Evolutionary conservation across 2,113 vertebrate species (phyloP).

Genomic region (Mobula hypostoma): DNA sequence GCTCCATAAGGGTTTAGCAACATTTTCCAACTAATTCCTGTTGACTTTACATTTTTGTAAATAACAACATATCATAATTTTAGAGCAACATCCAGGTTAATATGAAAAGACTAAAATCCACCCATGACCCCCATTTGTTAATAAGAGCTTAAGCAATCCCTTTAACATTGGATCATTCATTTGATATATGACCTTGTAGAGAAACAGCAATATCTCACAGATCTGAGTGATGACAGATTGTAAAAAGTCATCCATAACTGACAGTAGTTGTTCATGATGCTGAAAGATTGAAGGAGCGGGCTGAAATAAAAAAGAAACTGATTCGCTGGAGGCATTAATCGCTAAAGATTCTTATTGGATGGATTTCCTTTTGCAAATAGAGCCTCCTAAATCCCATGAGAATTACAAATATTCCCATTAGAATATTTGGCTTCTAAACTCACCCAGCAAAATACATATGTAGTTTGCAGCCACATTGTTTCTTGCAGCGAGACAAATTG

Average conservation of each 20-base stretch:
- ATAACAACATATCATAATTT: slow-evolving; percentile 42
- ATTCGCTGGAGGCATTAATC: neutral
- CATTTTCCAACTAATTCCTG: neutral
- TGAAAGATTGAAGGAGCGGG: slow-evolving; percentile 40
- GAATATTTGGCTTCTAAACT: neutral
- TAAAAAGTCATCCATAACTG: slow-evolving; percentile 45
- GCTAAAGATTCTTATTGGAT: neutral
- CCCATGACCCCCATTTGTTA: slow-evolving; percentile 37
- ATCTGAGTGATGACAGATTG: slow-evolving; percentile 40
- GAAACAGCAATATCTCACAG: slow-evolving; percentile 34
- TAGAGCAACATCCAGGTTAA: slow-evolving; percentile 40
- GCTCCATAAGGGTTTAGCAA: neutral
- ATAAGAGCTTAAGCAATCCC: slow-evolving; percentile 43
- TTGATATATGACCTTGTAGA: slow-evolving; percentile 43
- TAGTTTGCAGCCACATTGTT: neutral
- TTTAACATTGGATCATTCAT: slow-evolving; percentile 40
- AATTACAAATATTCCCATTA: neutral
- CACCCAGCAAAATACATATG: neutral
- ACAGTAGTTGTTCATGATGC: slow-evolving; percentile 39
- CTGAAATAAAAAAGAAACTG: slow-evolving; percentile 39
- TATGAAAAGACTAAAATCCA: slow-evolving; percentile 41
- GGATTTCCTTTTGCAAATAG: neutral
- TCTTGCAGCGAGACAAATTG: neutral
- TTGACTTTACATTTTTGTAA: slow-evolving; percentile 41
- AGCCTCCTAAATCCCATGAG: neutral